Conservation (phyloP, 2,888 invertebrate genomes). For the Trisateles emortualis region DNA sequence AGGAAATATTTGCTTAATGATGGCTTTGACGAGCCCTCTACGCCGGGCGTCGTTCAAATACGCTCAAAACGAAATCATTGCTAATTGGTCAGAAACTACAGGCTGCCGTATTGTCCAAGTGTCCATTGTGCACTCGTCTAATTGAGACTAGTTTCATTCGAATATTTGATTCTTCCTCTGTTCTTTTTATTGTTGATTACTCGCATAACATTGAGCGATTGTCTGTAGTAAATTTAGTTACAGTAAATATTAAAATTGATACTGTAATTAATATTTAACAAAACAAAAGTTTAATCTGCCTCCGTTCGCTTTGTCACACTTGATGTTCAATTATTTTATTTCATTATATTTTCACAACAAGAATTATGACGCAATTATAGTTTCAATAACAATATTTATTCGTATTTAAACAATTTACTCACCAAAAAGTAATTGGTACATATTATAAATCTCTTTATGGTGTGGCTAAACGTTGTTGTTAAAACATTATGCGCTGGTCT, state of each 20-base stretch:
- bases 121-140: slow-evolving; percentile 5
- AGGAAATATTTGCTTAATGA: slow-evolving; percentile 66
- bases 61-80: slow-evolving; percentile 47
- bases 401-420: not conserved
- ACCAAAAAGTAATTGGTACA: not conserved
- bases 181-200: slow-evolving; percentile 5
- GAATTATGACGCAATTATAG: not conserved
- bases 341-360: not conserved
- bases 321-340: not conserved
- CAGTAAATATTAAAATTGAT: not conserved
- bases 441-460: slow-evolving; percentile 14
- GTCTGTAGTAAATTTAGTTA: slow-evolving; percentile 16
- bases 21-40: slow-evolving; percentile 53
- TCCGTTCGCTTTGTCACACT: not conserved
- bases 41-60: slow-evolving; percentile 41
- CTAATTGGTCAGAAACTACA: slow-evolving; percentile 39
- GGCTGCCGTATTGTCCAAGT: slow-evolving; percentile 1
- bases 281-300: not conserved
- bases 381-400: not conserved
- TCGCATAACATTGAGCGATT: not conserved
- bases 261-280: not conserved
- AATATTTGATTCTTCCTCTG: slow-evolving; percentile 2
- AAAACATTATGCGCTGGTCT: slow-evolving; percentile 59
- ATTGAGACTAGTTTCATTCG: not conserved
- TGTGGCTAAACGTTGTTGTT: slow-evolving; percentile 51